Evolutionary conservation across 2,888 invertebrate species (phyloP).

Genomic region (Acronicta leporina): DNA sequence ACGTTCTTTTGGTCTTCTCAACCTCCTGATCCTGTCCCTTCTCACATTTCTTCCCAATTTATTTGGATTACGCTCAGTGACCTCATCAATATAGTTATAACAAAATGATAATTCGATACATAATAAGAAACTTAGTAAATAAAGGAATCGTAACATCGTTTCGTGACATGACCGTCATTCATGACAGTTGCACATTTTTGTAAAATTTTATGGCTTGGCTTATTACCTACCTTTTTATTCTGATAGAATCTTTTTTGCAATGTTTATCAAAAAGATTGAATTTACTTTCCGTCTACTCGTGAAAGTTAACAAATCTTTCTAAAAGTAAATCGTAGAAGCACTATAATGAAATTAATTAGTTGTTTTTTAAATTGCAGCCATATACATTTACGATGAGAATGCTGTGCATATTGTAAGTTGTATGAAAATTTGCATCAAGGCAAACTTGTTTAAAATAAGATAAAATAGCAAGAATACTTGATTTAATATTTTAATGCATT

Average conservation of each 20-base stretch:
- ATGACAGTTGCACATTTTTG: constrained; percentile 21
- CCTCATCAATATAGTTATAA: constrained; percentile 43
- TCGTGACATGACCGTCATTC: constrained; percentile 51
- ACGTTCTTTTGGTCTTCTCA: constrained; percentile 13
- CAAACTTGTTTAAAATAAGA: no score
- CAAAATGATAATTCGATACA: constrained; percentile 51
- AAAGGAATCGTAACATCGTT: constrained; percentile 55
- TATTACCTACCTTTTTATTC: neutral
- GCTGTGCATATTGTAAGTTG: no score
- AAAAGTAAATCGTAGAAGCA: no score
- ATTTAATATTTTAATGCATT: no score
- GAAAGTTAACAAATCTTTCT: no score
- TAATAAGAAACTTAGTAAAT: constrained; percentile 54
- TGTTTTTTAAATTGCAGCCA: no score
- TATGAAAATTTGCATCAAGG: no score
- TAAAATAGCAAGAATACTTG: no score
- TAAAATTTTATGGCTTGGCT: constrained; percentile 5
- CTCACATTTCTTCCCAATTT: constrained; percentile 26
- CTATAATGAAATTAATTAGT: no score
- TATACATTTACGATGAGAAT: no score
- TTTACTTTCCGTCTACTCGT: no score
- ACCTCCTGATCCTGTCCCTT: constrained; percentile 21
- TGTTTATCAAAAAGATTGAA: neutral
- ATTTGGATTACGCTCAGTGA: constrained; percentile 10
- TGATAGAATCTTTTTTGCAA: constrained; percentile 1